phyloP scores from a whole-genome alignment of 2,888 invertebrate genomes.

The Calameuta pallipes region DNA sequence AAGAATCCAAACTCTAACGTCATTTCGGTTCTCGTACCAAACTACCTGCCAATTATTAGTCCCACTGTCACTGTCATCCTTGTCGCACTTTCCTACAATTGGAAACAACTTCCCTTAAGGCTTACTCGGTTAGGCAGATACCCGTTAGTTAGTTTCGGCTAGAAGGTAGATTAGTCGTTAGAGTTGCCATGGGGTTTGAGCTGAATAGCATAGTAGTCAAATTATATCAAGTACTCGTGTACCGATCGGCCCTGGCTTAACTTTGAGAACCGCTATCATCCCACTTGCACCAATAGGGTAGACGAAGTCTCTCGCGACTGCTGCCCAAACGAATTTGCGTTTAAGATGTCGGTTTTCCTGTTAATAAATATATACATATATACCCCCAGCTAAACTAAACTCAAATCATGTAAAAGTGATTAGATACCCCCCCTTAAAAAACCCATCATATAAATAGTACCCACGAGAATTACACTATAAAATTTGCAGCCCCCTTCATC shows the following conservation, averaged over 20 bases:
- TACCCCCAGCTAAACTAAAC: neutral
- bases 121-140: constrained; percentile 22
- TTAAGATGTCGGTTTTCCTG: constrained; percentile 45
- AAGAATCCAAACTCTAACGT: neutral
- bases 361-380: constrained; percentile 12
- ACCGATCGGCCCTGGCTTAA: constrained; percentile 35
- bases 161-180: constrained; percentile 36
- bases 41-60: neutral
- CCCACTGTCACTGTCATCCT: neutral
- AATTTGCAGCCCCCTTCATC: too few species aligned
- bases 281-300: constrained; percentile 7
- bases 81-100: neutral
- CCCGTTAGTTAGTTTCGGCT: constrained; percentile 28
- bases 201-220: neutral
- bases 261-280: constrained; percentile 55
- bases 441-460: neutral
- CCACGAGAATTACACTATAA: neutral
- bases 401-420: neutral
- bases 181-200: constrained; percentile 33
- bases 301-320: neutral
- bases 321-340: constrained; percentile 50
- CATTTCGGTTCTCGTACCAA: neutral
- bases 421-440: neutral
- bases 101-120: neutral
- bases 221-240: neutral